These are phyloP conservation scores for Ictidomys tridecemlineatus DNA, from an alignment of 2,113 vertebrate genomes.

Conservation along the genomic window DNA sequence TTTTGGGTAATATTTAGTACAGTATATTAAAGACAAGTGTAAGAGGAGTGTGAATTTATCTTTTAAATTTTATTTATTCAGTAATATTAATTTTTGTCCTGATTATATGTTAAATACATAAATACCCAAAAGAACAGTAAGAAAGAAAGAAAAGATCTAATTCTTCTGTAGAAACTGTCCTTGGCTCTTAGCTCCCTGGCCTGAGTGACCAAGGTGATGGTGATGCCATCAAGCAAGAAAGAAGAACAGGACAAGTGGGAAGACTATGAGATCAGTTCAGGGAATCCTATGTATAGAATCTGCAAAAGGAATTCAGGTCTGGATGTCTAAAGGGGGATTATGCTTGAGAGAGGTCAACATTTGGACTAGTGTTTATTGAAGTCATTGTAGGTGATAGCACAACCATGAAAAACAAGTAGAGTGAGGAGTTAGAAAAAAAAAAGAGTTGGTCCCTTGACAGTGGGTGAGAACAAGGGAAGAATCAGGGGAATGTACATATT, in stretches of 20 bases:
- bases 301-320: neutral
- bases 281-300: neutral
- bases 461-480: neutral
- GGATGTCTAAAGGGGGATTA: neutral
- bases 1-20: neutral
- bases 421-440: neutral
- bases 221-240: neutral
- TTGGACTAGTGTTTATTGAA: neutral
- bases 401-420: neutral
- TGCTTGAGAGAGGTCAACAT: neutral
- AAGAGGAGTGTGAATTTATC: neutral
- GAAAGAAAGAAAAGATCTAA: neutral
- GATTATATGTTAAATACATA: neutral
- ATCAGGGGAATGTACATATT: neutral
- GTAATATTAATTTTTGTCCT: neutral
- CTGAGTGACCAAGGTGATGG: neutral
- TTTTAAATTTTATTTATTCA: neutral
- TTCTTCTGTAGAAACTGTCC: neutral
- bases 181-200: neutral
- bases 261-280: neutral
- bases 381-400: neutral
- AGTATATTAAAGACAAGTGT: neutral
- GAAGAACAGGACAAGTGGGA: neutral
- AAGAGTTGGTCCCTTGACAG: neutral
- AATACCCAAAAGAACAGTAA: neutral